A percentile compares a stretch with the other conserved stretches of the same genome.
phyloP scores from a whole-genome alignment of 2,113 vertebrate species.

The Corythornis madagascariensis region DNA sequence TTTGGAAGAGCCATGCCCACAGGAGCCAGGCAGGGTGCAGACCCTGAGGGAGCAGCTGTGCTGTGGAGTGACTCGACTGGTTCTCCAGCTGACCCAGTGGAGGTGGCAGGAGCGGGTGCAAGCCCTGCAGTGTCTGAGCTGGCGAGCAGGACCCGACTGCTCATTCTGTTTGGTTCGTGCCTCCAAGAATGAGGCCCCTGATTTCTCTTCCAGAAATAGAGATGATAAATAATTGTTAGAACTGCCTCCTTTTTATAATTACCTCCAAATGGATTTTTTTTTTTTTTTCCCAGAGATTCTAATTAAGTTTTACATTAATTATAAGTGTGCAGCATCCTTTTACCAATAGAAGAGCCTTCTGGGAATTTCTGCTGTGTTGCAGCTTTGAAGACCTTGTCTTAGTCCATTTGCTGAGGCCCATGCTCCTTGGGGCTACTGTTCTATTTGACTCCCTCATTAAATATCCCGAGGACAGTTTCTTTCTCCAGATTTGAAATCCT shows the following conservation, averaged over 20 bases:
- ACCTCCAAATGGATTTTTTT: not conserved
- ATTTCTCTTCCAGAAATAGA: slow-evolving; percentile 16
- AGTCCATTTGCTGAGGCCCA: not conserved
- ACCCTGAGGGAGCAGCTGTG: not conserved
- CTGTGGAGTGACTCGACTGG: not conserved
- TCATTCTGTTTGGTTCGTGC: not conserved
- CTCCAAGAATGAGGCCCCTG: not conserved
- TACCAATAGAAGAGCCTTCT: slow-evolving; percentile 26
- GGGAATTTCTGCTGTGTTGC: slow-evolving; percentile 2
- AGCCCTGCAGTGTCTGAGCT: not conserved
- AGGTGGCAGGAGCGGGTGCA: not conserved
- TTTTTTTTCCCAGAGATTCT: not conserved
- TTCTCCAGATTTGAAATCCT: not conserved
- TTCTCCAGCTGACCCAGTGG: not conserved
- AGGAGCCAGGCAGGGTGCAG: not conserved
- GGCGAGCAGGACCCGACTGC: not conserved
- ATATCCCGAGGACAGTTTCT: not conserved
- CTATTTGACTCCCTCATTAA: not conserved
- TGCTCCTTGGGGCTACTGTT: not conserved
- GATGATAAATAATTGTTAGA: slow-evolving; percentile 33
- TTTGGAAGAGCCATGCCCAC: too few relatives aligned
- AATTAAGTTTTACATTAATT: slow-evolving; percentile 48
- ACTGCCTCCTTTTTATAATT: slow-evolving; percentile 8
- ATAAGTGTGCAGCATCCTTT: slow-evolving; percentile 6
- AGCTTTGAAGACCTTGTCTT: not conserved